Evolutionary conservation across 2,888 invertebrate species (phyloP).

Genomic region (Philhelius pedissequus): DNA sequence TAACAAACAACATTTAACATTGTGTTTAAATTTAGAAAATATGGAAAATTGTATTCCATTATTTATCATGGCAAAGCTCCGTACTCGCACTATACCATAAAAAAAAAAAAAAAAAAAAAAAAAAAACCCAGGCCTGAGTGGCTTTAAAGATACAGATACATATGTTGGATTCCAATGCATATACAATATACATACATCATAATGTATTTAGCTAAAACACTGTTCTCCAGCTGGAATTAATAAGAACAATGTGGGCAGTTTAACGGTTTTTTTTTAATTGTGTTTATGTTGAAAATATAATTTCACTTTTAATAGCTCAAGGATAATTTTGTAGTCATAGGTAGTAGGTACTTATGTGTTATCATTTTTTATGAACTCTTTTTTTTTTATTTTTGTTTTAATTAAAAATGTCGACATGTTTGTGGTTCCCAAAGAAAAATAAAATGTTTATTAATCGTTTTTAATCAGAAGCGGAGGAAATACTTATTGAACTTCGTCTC

Average conservation of each 20-base stretch:
- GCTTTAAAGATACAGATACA: no score
- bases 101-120: no score
- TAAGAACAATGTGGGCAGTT: neutral
- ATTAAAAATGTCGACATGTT: no score
- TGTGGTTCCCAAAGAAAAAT: no score
- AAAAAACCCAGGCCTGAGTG: no score
- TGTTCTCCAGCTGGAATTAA: neutral
- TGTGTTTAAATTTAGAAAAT: neutral
- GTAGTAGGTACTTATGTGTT: neutral
- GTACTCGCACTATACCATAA: no score
- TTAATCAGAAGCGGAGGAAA: no score
- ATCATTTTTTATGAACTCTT: neutral
- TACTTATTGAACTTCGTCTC: no score
- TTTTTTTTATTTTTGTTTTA: neutral
- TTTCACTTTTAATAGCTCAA: neutral
- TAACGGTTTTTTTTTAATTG: neutral
- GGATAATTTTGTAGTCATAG: neutral
- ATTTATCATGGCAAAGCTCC: neutral
- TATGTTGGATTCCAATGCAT: no score
- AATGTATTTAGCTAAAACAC: no score
- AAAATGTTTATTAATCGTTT: no score
- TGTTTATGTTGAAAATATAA: constrained; percentile 1
- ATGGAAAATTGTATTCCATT: neutral
- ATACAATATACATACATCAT: no score
- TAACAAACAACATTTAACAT: neutral